Evolutionary conservation across 2,797 vertebrate genomes (phyloP).

Genomic region (Threskiornis aethiopicus): DNA sequence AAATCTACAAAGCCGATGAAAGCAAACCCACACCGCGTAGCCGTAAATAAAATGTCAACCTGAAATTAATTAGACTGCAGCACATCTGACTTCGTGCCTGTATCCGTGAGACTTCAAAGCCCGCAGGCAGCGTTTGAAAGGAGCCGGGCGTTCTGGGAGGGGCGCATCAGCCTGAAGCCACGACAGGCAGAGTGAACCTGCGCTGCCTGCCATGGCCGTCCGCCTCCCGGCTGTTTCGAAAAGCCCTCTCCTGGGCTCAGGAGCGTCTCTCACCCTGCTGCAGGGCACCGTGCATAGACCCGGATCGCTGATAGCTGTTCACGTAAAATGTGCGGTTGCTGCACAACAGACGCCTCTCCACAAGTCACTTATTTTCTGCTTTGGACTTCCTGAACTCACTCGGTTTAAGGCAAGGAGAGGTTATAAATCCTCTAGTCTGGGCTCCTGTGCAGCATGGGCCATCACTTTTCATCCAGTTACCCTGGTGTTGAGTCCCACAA

Average conservation of each 20-base stretch:
- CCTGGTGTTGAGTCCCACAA: not conserved
- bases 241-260: not conserved
- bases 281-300: not conserved
- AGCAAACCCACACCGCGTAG: not conserved
- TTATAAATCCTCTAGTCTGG: not conserved
- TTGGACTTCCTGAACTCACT: not conserved
- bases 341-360: not conserved
- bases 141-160: not conserved
- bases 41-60: conserved; percentile 59
- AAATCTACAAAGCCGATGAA: not conserved
- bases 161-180: not conserved
- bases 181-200: not conserved
- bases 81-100: conserved; percentile 1
- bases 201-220: rapidly evolving
- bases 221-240: not conserved
- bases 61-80: conserved; percentile 58
- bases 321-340: rapidly evolving
- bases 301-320: not conserved
- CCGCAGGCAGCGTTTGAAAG: not conserved
- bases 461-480: not conserved
- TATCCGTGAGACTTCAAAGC: conserved; percentile 45
- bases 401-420: not conserved
- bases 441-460: not conserved
- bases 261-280: not conserved
- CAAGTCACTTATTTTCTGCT: not conserved